phyloP scores from a whole-genome alignment of 1,140 invertebrate species.

The Drosophila repleta region DNA sequence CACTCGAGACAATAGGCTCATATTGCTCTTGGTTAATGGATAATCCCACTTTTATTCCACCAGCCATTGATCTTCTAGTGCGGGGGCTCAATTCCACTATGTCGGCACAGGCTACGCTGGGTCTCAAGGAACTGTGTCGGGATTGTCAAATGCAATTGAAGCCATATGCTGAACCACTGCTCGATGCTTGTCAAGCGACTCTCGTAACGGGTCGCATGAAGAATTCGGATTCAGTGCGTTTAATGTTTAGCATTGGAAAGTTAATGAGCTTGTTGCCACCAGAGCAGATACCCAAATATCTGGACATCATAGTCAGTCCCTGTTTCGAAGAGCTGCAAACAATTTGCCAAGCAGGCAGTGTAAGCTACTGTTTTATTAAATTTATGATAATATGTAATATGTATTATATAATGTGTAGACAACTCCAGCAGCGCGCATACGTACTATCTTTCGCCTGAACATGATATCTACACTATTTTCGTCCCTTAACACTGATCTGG shows the following conservation, averaged over 20 bases:
- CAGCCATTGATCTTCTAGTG: slow-evolving; percentile 87
- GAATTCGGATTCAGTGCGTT: slow-evolving; percentile 87
- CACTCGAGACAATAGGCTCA: slow-evolving; percentile 90
- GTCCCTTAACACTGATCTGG: slow-evolving; percentile 86
- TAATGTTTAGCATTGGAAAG: slow-evolving; percentile 92
- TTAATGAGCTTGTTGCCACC: slow-evolving; percentile 88
- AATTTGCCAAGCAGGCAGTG: slow-evolving; percentile 84
- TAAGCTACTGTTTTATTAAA: slow-evolving; percentile 49
- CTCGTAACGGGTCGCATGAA: slow-evolving; percentile 85
- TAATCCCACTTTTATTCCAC: slow-evolving; percentile 86
- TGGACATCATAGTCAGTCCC: slow-evolving; percentile 89
- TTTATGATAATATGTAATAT: background rate
- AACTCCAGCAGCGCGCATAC: slow-evolving; percentile 83
- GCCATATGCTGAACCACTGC: slow-evolving; percentile 89
- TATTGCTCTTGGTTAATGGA: slow-evolving; percentile 93
- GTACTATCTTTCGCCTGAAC: slow-evolving; percentile 86
- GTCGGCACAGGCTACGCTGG: slow-evolving; percentile 92
- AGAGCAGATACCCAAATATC: slow-evolving; percentile 87
- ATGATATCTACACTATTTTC: slow-evolving; percentile 90
- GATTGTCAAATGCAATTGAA: slow-evolving; percentile 90
- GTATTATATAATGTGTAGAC: slow-evolving; percentile 67
- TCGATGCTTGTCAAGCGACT: slow-evolving; percentile 86
- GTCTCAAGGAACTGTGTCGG: slow-evolving; percentile 92
- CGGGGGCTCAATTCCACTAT: slow-evolving; percentile 88
- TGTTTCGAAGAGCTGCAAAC: slow-evolving; percentile 87